Base-by-base conservation (phyloP, 2,113 vertebrate species). In the Nansenia antarctica region DNA sequence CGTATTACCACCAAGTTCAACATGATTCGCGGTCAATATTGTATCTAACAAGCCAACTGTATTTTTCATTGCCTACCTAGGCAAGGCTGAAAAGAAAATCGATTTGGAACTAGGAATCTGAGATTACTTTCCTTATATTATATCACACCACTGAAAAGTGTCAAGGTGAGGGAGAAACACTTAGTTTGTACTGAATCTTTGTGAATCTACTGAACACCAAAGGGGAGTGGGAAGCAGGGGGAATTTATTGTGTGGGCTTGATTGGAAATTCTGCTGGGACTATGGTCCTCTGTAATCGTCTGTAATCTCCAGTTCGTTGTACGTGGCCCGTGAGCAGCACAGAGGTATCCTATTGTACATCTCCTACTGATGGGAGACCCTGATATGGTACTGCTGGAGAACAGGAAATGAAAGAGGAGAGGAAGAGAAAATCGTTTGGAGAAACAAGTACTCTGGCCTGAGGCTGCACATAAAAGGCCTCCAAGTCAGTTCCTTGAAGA, bases 201-300 rank as follows among this genome's bases (percentile, higher is more conserved):
- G 85, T 80, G 84, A 82, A 86, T 87, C 83, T 83, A 76, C 78
- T 77, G 61, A 85, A 82, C 82, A 84, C 86, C 78, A 86, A 83
- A 88, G 77, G 61, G 57, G 14, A 42, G 39, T 42, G 39, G 39
- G 39, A 70, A 60, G 57, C 73, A 32, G 67, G 54, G 66, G 58
- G 71, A 57, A 86, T 82, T 82, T 83, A 85, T 83, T 29, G 39
- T 1, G 35, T 45, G 65, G 72, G 80, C 69, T 77, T 81, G 83
- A 84, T 79, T 85, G 76, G 81, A 83, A 85, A 86, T 79, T 69
- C 79, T 77, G 67, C 55, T 20, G 72, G 77, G 72, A 65, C 77
- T 78, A 34, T 58, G 72, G 75, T 77, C 62, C 9, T 11, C 73
- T 74, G 70, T 82, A 79, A 87, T 87, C 62, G 31, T 54, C 76